phyloP scores from a whole-genome alignment of 2,797 vertebrate genomes.

The Eulemur rubriventer region DNA sequence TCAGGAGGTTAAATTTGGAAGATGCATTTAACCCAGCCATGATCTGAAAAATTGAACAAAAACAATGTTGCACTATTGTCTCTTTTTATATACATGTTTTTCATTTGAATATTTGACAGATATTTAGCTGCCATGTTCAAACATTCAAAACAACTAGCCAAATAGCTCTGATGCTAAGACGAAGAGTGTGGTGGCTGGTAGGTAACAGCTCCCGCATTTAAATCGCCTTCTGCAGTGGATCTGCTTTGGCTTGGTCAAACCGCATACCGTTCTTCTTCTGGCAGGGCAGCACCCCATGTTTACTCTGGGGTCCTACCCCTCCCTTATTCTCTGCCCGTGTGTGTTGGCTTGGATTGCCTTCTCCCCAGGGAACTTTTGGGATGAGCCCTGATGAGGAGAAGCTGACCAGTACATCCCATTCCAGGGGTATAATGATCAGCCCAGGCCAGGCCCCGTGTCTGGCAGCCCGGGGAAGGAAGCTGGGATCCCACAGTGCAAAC shows the following conservation, averaged over 20 bases:
- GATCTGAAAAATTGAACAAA: background rate
- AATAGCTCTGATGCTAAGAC: background rate
- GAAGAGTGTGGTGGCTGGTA: background rate
- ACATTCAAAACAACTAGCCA: background rate
- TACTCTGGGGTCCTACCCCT: background rate
- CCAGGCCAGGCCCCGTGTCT: too few relatives aligned
- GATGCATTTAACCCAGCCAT: background rate
- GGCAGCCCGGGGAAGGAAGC: background rate
- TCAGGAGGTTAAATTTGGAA: background rate
- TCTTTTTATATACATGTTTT: background rate
- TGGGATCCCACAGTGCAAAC: background rate
- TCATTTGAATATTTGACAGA: background rate
- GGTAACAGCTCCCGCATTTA: background rate
- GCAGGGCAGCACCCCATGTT: background rate
- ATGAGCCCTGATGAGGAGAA: background rate
- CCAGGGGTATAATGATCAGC: background rate
- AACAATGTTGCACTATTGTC: background rate
- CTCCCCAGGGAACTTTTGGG: background rate
- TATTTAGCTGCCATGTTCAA: background rate
- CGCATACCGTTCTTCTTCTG: accelerated
- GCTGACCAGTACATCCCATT: accelerated
- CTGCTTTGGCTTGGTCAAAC: background rate
- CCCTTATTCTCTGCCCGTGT: background rate
- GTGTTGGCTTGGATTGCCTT: background rate
- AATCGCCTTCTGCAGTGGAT: background rate